Evolutionary conservation across 2,113 vertebrate species (phyloP).

Genomic region (Antigone vipio): DNA sequence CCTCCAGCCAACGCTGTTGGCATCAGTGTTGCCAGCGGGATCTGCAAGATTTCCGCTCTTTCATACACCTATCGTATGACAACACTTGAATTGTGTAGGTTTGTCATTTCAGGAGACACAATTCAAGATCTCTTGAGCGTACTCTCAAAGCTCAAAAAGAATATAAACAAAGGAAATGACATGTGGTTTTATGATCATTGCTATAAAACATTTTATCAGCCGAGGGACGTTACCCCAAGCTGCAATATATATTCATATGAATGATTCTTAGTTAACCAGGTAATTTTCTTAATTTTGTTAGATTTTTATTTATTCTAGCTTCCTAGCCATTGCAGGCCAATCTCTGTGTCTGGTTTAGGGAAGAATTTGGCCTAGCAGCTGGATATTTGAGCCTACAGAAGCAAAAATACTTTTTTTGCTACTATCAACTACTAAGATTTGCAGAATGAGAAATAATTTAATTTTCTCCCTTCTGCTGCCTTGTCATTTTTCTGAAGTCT

Average conservation of each 20-base stretch:
- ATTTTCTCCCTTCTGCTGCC: not conserved
- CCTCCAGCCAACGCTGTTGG: conserved; percentile 51
- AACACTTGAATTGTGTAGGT: conserved; percentile 3
- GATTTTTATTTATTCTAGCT: not conserved
- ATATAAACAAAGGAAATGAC: conserved; percentile 13
- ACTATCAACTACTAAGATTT: not conserved
- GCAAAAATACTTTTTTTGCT: not conserved
- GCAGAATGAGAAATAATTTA: not conserved
- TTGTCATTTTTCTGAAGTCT: not conserved
- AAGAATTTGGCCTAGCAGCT: not conserved
- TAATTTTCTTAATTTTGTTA: not conserved
- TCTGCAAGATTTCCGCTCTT: conserved; percentile 37
- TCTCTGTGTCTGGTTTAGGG: not conserved
- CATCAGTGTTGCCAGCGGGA: not conserved
- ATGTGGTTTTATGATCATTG: conserved; percentile 4
- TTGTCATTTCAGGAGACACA: conserved; percentile 27
- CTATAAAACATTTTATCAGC: conserved; percentile 31
- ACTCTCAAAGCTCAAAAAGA: not conserved
- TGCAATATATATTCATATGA: not conserved
- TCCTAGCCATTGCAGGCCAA: not conserved
- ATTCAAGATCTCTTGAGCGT: not conserved
- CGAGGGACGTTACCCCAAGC: not conserved
- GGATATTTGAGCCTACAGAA: not conserved
- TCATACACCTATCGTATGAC: conserved; percentile 17
- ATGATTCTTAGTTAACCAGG: not conserved